phyloP scores from a whole-genome alignment of 2,888 invertebrate genomes.

The Phyto melanocephala region DNA sequence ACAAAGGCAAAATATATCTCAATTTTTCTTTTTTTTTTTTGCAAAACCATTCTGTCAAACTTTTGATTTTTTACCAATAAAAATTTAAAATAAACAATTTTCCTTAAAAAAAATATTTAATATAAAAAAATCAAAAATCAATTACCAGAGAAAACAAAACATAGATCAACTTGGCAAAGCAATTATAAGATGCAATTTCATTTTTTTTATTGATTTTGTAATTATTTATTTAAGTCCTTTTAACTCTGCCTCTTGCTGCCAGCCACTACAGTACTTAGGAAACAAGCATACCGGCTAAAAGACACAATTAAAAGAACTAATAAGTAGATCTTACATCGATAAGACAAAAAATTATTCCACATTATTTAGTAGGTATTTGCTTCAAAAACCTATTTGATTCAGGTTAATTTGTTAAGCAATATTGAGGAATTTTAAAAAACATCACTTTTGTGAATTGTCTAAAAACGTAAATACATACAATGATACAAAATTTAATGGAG shows the following conservation, averaged over 20 bases:
- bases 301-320: conserved; percentile 7
- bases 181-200: conserved; percentile 35
- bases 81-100: not conserved
- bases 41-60: not conserved
- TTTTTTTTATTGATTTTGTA: conserved; percentile 40
- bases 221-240: conserved; percentile 22
- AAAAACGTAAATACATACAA: not conserved
- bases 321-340: conserved; percentile 1
- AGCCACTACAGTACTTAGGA: not conserved
- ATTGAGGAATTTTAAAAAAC: conserved; percentile 4
- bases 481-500: not conserved
- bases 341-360: conserved; percentile 36
- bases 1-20: conserved; percentile 14
- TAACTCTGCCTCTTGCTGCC: not conserved
- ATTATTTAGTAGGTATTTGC: not conserved
- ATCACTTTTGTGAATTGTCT: not conserved
- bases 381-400: not conserved
- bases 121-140: not conserved
- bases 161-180: conserved; percentile 56
- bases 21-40: conserved; percentile 23
- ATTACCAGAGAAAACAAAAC: conserved; percentile 18
- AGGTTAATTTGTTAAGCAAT: conserved; percentile 7
- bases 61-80: not conserved
- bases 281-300: not conserved
- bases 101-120: not conserved